Base-by-base conservation (phyloP, 2,113 vertebrate genomes). In the Dasypus novemcinctus region DNA sequence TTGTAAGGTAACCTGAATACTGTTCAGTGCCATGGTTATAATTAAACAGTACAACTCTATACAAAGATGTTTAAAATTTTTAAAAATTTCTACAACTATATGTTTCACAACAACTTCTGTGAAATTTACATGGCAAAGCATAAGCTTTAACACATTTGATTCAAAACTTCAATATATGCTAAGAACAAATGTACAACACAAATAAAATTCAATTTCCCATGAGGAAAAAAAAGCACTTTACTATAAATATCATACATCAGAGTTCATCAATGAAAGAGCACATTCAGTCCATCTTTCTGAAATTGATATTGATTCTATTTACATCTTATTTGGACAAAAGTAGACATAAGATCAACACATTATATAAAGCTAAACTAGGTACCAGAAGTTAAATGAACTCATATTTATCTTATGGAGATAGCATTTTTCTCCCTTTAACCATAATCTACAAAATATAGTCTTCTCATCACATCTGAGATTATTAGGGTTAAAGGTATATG, bases 1-100 rank as follows among this genome's bases (percentile, higher is more conserved):
- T 98, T 96, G 95, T 98, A 98, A 98, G 98, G 97, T 98, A 99
- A 98, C 98, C 97, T 96, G 92, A 99, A 98, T 98, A 98, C 98
- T 98, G 98, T 98, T 98, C 97, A 98, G 98, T 98, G 97, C 4
- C 98, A 98, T 98, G 98, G 98, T 98, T 98, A 98, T 98, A 98
- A 98, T 97, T 97, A 96, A 98, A 98, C 98, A 98, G 98, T 98
- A 98, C 97, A 97, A 97, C 97, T 98, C 98, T 98, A 97, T 98
- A 99, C 98, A 99, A 98, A 98, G 4, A 98, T 98, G 98, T 98
- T 98, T 98, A 98, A 98, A 98, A 97, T 98, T 98, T 98, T 96
- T 97, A 98, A 98, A 98, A 97, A 95, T 98, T 97, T 98, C 98
- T 98, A 98, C 98, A 98, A 97, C 98, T 97, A 97, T 94, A 97